Evolutionary conservation across 2,888 invertebrate species (phyloP), one percentile per base, ranked within the genome.

Genomic region (Trichacis sp.): DNA sequence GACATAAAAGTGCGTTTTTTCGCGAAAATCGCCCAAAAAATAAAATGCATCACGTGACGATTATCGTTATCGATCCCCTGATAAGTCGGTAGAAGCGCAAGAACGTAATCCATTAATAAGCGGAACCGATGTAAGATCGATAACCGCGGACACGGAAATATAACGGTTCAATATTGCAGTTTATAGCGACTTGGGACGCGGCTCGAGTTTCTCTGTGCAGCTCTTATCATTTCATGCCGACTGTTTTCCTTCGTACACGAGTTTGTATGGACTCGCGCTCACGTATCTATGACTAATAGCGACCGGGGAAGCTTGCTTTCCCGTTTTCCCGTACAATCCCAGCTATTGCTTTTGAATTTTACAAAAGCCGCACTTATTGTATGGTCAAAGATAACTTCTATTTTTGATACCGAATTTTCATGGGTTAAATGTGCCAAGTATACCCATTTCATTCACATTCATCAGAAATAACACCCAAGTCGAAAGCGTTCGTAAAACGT

Each of bases 141-240:
- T 77, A 74, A 53, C 71, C 73, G 68, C 73, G 69, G 63, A 71
- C 66, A 68, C 73, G 73, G 76, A 77, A 76, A 76, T 77, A 74
- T 67, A 73, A 69, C 64, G 59, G 65, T 68, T 74, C 74, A 76
- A 77, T 75, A 76, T 73, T 74, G 73, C 72, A 74, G 63, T 69
- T 73, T 71, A 73, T 77, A 75, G 73, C 71, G 72, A 67, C 68
- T 65, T 56, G 61, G 64, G 56, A 45, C 33, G 38, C 55, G 61
- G 30, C n/a, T n/a, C n/a, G n/a, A 24, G 53, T 57, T 46, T 51
- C 14, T 38, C 18, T 17, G 12, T 46, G 47, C 33, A 49, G n/a
- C 18, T 33, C 50, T 38, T 20, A 48, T 47, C 53, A 53, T 51
- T 61, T 48, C 51, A 55, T 55, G 51, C 43, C 47, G 49, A 54